phyloP scores from a whole-genome alignment of 2,797 vertebrate genomes.

The Chelidonichthys spinosus region DNA sequence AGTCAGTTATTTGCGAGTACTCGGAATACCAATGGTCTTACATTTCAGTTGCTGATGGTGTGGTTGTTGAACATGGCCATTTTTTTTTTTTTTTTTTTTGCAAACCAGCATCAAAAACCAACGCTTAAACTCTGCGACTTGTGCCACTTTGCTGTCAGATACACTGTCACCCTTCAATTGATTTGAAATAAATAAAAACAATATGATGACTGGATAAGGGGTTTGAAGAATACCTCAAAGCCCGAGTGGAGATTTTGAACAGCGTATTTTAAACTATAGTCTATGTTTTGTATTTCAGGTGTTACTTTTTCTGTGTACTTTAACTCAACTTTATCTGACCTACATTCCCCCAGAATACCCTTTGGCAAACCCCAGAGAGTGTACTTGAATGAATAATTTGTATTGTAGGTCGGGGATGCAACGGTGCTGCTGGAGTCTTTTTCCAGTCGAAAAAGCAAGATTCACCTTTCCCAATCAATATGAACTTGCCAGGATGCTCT shows the following conservation, averaged over 20 bases:
- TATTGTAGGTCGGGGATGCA: constrained; percentile 37
- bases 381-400: constrained; percentile 49
- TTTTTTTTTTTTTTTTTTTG: constrained; percentile 14
- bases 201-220: constrained; percentile 13
- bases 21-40: constrained; percentile 40
- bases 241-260: constrained; percentile 11
- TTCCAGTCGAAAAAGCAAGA: constrained; percentile 37
- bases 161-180: not conserved
- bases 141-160: constrained; percentile 13
- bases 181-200: constrained; percentile 8
- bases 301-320: constrained; percentile 25
- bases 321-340: constrained; percentile 52
- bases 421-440: constrained; percentile 33
- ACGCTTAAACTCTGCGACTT: not conserved
- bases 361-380: constrained; percentile 46
- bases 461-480: constrained; percentile 24
- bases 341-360: constrained; percentile 58
- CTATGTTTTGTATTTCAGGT: not conserved
- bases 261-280: not conserved
- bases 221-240: constrained; percentile 10
- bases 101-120: constrained; percentile 1
- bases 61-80: constrained; percentile 2
- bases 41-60: constrained; percentile 27
- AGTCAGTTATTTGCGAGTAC: constrained; percentile 46
- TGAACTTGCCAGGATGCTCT: constrained; percentile 24